These are phyloP conservation scores for Euphydryas editha DNA, from an alignment of 2,888 invertebrate genomes.

Conservation along the genomic window DNA sequence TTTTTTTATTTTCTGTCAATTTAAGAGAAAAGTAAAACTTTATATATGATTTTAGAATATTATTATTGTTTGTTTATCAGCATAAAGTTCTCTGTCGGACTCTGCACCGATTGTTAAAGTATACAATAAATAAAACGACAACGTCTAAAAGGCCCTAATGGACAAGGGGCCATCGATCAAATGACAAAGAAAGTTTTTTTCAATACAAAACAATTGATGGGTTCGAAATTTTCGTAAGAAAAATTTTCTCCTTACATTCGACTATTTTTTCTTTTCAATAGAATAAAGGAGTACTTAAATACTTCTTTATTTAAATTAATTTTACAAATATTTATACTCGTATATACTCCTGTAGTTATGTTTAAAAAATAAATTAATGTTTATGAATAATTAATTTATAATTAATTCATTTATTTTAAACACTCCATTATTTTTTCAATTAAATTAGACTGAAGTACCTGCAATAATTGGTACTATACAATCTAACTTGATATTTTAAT, in stretches of 20 bases:
- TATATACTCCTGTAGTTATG: too few species aligned
- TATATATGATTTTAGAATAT: conserved; percentile 51
- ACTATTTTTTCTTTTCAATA: conserved; percentile 54
- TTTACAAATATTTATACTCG: neutral
- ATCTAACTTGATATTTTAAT: too few species aligned
- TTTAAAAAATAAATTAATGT: neutral
- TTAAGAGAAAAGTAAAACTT: conserved; percentile 38
- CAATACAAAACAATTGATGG: conserved; percentile 74
- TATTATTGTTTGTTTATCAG: conserved; percentile 66
- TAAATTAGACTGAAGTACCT: too few species aligned
- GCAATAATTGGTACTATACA: too few species aligned
- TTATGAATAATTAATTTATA: neutral
- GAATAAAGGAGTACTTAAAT: conserved; percentile 14
- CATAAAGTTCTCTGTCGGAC: conserved; percentile 62
- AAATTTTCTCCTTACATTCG: conserved; percentile 60
- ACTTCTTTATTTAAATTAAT: conserved; percentile 17
- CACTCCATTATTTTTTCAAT: too few species aligned
- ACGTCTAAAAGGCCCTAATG: conserved; percentile 80
- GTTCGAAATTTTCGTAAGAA: conserved; percentile 59
- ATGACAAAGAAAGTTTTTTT: conserved; percentile 77
- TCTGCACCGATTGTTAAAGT: conserved; percentile 69
- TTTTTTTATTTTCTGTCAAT: neutral
- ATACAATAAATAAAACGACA: conserved; percentile 77
- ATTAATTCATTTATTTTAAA: too few species aligned
- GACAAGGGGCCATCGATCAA: conserved; percentile 81